Base-by-base conservation (phyloP, 2,797 vertebrate genomes). In the Melanotaenia maccullochi region DNA sequence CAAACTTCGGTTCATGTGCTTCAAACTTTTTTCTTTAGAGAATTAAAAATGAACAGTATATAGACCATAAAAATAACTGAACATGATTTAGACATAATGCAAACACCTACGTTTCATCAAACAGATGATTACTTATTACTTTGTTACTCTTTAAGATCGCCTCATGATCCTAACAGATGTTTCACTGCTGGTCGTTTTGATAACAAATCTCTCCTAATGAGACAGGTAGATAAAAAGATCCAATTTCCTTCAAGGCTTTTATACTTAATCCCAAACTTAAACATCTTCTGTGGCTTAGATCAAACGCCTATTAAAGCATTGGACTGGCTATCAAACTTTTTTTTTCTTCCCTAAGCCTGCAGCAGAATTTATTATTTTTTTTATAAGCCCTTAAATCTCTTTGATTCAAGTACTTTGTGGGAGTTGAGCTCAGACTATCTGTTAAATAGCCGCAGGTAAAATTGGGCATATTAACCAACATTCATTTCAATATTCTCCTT, bases 61-160 rank as follows among this genome's bases (percentile, higher is more conserved):
- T 13, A 30, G 6, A 13, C 24, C 22, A 5, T 22, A 33, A n/a
- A 42, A 36, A 72, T 1, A 64, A 36, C 65, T 6, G 42, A 40
- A 59, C 3, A 14, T n/a, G 49, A 74, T 35, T 3, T 1, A 52
- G 72, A 80, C 35, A 44, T 57, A 33, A 71, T 33, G 35, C 5
- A 65, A 60, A 60, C 16, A 12, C 1, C 44, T 8, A 25, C 24
- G 24, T 59, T 32, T 5, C 2, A 0, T 0, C 40, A 16, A 35
- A 59, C 33, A 9, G 24, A 22, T 25, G 3, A 32, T 16, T 0
- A 16, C 20, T 59, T 24, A 54, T 42, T 42, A 55, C 60, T 68
- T 33, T 42, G 20, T 36, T 35, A 14, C 12, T 59, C 2, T 9
- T 64, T 11, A 14, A 7, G n/a, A 51, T 52, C 1, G 28, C 3